These are phyloP conservation scores for Amitus sp. DNA, from an alignment of 2,888 invertebrate species.

Conservation along the genomic window DNA sequence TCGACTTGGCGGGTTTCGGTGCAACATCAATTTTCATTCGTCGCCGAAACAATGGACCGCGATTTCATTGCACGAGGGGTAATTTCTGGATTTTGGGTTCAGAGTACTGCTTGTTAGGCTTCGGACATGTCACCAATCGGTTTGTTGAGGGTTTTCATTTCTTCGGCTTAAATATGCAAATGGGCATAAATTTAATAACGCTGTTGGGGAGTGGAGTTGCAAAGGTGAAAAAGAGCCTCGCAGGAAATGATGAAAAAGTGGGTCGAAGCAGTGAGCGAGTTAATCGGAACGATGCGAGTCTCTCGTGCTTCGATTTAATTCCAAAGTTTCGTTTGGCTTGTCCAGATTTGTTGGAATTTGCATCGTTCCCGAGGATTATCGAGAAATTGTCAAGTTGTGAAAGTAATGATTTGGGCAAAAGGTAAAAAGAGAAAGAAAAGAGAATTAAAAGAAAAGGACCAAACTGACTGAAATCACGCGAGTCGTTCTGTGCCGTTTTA, in stretches of 20 bases:
- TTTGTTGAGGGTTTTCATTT: conserved; percentile 45
- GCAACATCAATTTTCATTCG: no score
- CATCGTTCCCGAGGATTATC: conserved; percentile 43
- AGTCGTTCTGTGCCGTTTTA: conserved; percentile 38
- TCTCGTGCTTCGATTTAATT: conserved; percentile 35
- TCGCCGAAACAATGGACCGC: no score
- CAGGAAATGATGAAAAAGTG: no score
- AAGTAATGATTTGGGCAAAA: conserved; percentile 29
- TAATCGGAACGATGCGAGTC: conserved; percentile 30
- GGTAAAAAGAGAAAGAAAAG: conserved; percentile 28
- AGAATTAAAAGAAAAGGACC: conserved; percentile 22
- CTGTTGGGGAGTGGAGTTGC: no score
- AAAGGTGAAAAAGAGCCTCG: no score
- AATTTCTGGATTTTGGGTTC: not conserved
- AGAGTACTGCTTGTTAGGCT: conserved; percentile 47
- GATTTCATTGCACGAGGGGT: no score
- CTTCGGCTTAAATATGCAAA: conserved; percentile 50
- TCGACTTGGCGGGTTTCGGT: no score
- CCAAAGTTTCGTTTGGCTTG: conserved; percentile 27
- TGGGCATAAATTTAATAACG: conserved; percentile 1
- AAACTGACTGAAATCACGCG: conserved; percentile 44
- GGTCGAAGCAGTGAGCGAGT: no score
- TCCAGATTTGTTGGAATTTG: conserved; percentile 35
- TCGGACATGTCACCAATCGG: conserved; percentile 50
- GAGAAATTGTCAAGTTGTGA: conserved; percentile 46